Base-by-base conservation (phyloP, 2,888 invertebrate genomes). In the Eupithecia inturbata region DNA sequence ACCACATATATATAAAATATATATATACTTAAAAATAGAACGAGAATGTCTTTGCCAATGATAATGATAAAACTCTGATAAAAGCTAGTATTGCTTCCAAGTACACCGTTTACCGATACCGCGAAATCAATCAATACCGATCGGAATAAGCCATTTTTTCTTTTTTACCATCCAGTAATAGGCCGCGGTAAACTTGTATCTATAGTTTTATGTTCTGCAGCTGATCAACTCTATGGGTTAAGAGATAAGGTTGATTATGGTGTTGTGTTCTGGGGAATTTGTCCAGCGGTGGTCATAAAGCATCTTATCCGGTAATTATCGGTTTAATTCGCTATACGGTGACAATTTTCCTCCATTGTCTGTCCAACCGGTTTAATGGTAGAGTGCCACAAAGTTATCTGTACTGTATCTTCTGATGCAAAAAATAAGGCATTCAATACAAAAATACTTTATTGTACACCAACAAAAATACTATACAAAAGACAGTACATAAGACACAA, bases 61-160 rank as follows among this genome's bases (percentile, higher is more conserved):
- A 64, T 64, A 36, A 36, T n/a, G n/a, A 16, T 22, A 64, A 33
- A n/a, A 12, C 64, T 62, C 9, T 16, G 16, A 31, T 62, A 62
- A 80, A 76, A 78, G 71, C 67, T 64, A 75, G 57, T 70, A 68
- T 68, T 86, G 57, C 57, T 86, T 87, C 86, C 85, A 85, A 88
- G 86, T 85, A 88, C 88, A 87, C 87, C 74, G 68, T 87, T 74
- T 85, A 87, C 82, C 82, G 80, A 85, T 90, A 88, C 89, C 84
- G 83, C 89, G 91, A 90, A 91, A 83, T 87, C 87, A 87, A 91
- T 91, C 91, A 87, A 89, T 89, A 83, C 86, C 67, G 73, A 77
- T 75, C 75, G 72, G 75, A 77, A 78, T 78, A 78, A 73, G 73
- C 70, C 72, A 73, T 79, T 77, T 79, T 57, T 57, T 26, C 57